Conservation (phyloP, 2,113 vertebrate genomes). For the Ifrita kowaldi region DNA sequence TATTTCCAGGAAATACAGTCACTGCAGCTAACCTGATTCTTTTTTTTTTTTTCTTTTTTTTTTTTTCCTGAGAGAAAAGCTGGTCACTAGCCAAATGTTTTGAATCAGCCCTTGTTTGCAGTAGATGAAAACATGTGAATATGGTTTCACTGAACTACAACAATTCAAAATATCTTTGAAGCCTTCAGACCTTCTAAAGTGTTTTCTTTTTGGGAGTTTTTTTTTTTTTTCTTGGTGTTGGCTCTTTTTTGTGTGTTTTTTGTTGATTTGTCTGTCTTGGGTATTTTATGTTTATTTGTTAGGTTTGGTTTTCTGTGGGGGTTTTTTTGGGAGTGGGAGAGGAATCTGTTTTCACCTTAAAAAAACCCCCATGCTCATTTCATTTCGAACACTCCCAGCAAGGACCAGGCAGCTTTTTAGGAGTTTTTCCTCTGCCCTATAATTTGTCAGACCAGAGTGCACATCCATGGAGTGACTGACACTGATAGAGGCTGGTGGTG, state of each 20-base stretch:
- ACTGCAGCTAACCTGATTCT: background rate
- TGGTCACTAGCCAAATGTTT: background rate
- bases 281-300: background rate
- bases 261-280: background rate
- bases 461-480: background rate
- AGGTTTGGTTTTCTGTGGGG: background rate
- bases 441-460: background rate
- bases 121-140: background rate
- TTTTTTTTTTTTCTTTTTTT: background rate
- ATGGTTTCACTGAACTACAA: background rate
- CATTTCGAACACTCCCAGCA: background rate
- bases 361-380: background rate
- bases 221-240: background rate
- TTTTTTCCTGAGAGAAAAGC: background rate
- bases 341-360: background rate
- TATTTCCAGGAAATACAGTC: conserved; percentile 4
- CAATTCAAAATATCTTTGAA: background rate
- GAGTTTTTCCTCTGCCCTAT: background rate
- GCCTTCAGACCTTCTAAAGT: background rate
- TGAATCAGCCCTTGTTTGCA: background rate
- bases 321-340: rapidly evolving
- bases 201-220: background rate
- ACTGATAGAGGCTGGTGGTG: background rate
- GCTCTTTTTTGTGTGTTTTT: background rate
- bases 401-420: background rate